Evolutionary conservation across 2,113 vertebrate species (phyloP), one percentile per base, ranked within the genome.

Genomic region (Loxodonta africana): DNA sequence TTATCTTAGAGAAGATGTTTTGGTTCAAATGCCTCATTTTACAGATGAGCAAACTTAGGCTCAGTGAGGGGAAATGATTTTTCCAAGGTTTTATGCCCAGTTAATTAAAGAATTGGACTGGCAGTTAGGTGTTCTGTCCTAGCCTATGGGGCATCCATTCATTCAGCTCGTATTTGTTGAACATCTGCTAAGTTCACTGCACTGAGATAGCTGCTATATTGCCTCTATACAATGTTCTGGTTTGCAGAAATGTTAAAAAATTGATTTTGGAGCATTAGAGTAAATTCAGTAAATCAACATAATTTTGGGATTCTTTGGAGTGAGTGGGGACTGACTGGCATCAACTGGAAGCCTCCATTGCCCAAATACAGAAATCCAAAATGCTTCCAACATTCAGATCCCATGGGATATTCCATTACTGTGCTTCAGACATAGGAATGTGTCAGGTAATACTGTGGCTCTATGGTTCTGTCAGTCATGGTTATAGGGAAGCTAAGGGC

Each of bases 181-280:
- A 30, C 62, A 80, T 60, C 48, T 92, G 63, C 80, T 78, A 30
- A 86, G 48, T 89, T 84, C 67, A 48, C 30, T 65, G 48, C 3
- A n/a, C 41, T 28, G 21, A 91, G 46, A 30, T 91, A 57, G 63
- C 41, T 74, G 30, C 2, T 14, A 1, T 63, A 15, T 73, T 82
- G 33, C 53, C 80, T 90, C 28, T 92, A 14, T 69, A 37, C 48
- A 88, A 67, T 83, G 28, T 73, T 4, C 26, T 95, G 21, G 21
- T 46, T 96, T 93, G 77, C 44, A 69, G 88, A 92, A 81, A 90
- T 73, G 57, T 89, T 91, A 93, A 91, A 88, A 91, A 82, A 60
- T 87, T 89, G 46, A 93, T 93, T 95, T 95, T 67, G 26, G 37
- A 76, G 37, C 48, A 37, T 89, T 62, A 80, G 41, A 41, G 3